Evolutionary conservation across 30 jellyfish, hydroid and myxozoan species (phyloP), one percentile per base, ranked within the genome.

Genomic region (Turritopsis rubra): DNA sequence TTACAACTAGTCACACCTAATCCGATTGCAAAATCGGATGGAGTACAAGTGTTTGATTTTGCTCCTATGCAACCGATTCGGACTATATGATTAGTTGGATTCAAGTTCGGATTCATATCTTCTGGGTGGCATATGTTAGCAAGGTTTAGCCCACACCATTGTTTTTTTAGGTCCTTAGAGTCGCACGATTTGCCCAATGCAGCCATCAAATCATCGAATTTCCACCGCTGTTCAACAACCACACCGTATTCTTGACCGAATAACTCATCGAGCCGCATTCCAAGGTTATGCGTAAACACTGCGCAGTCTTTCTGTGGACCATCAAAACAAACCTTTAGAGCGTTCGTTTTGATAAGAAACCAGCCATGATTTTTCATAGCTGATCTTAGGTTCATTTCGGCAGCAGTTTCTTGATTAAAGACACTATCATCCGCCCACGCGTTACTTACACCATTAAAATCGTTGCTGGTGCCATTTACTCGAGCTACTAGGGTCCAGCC

Each of bases 401-500:
- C 79, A 31, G 97, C 96, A 16, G 96, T 85, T 21, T 89, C 99
- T 70, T 96, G 95, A 24, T 84, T 81, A 16, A 93, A 82, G 9
- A 93, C 97, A 76, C 97, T 93, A 73, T 81, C 85, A 72, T 93
- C 99, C 20, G 99, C 97, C 99, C 99, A 93, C 29, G 96, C 91
- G 92, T 93, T 93, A 21, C 96, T 86, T 19, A 93, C 99, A 22
- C 96, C 97, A 53, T 89, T 88, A 77, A 93, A 93, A 52, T 93
- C 96, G 96, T 93, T 88, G 84, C 90, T 93, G 29, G 94, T 86
- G 79, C 99, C 99, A 89, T 89, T 86, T 78, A 93, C 95, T 53
- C 97, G 96, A 88, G 99, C 99, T 75, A 89, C 99, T 79, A 93
- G 95, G 95, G 97, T 93, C 99, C 99, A 93, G 85, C 97, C 99